A percentile compares a stretch with the other conserved stretches of the same genome.
phyloP scores from a whole-genome alignment of 2,797 vertebrate species.

The Lithobates pipiens region DNA sequence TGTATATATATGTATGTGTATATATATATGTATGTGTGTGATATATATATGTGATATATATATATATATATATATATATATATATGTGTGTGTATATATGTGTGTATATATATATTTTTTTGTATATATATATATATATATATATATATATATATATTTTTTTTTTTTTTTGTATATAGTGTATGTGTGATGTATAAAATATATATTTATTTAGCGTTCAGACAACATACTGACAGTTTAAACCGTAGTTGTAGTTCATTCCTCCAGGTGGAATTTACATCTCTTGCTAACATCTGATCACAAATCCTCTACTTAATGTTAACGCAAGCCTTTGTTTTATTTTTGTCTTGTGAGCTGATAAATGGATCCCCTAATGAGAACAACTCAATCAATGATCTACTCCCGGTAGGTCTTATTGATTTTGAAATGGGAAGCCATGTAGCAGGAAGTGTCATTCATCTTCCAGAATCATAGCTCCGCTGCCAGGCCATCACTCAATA shows the following conservation, averaged over 20 bases:
- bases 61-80: too few relatives aligned
- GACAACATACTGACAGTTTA: conserved; percentile 13
- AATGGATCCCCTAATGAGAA: conserved; percentile 54
- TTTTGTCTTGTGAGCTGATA: conserved; percentile 60
- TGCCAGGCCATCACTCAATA: conserved; percentile 45
- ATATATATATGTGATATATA: too few relatives aligned
- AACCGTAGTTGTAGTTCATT: conserved; percentile 20
- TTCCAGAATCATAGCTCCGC: conserved; percentile 43
- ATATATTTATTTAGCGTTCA: background rate
- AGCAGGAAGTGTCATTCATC: conserved; percentile 28
- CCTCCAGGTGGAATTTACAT: conserved; percentile 50
- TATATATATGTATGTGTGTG: too few relatives aligned
- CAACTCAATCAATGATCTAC: conserved; percentile 46
- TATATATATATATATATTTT: too few relatives aligned
- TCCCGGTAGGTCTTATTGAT: conserved; percentile 52
- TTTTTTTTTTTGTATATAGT: too few relatives aligned
- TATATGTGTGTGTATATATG: too few relatives aligned
- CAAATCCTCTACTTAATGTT: conserved; percentile 57
- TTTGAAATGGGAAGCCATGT: conserved; percentile 56
- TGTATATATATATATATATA: too few relatives aligned
- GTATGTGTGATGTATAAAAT: too few relatives aligned
- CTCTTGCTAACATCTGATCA: conserved; percentile 56
- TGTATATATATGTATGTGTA: too few relatives aligned
- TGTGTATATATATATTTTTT: too few relatives aligned
- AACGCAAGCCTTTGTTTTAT: conserved; percentile 49